These are phyloP conservation scores for Drosophila micromelanica DNA, from an alignment of 1,140 invertebrate species.

Conservation along the genomic window DNA sequence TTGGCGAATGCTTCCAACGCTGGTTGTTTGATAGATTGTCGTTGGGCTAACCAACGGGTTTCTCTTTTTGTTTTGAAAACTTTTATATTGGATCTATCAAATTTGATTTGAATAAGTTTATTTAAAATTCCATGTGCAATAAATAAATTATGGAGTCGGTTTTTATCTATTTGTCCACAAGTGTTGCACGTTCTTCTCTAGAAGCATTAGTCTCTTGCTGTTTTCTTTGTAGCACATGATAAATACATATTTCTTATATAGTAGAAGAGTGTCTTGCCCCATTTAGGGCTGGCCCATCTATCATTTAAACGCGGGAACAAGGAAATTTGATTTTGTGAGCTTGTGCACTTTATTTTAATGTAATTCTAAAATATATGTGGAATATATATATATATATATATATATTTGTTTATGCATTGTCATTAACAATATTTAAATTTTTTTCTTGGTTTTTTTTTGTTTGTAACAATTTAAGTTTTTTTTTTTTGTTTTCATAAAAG, in stretches of 20 bases:
- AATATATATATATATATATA: conserved; percentile 33
- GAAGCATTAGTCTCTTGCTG: too few species aligned
- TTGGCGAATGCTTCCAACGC: not conserved
- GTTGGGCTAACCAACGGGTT: too few species aligned
- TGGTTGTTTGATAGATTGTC: too few species aligned
- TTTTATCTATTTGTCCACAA: not conserved
- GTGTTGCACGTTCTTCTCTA: too few species aligned
- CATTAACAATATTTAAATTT: conserved; percentile 35
- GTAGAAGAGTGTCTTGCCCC: too few species aligned
- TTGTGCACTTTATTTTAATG: conserved; percentile 54
- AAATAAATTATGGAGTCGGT: not conserved
- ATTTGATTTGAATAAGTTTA: not conserved
- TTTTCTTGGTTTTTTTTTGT: conserved; percentile 24
- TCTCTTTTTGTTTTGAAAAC: too few species aligned
- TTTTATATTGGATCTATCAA: too few species aligned
- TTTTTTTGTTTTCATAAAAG: conserved; percentile 41
- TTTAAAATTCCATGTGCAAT: conserved; percentile 7
- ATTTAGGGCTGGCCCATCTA: too few species aligned
- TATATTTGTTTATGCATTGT: conserved; percentile 45
- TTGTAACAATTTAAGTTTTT: conserved; percentile 52
- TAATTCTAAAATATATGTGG: conserved; percentile 61
- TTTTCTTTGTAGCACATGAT: too few species aligned
- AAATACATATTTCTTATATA: too few species aligned
- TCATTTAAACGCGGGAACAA: not conserved
- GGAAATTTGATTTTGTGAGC: conserved; percentile 49